Evolutionary conservation across 2,888 invertebrate genomes (phyloP).

Genomic region (Apamea crenata): DNA sequence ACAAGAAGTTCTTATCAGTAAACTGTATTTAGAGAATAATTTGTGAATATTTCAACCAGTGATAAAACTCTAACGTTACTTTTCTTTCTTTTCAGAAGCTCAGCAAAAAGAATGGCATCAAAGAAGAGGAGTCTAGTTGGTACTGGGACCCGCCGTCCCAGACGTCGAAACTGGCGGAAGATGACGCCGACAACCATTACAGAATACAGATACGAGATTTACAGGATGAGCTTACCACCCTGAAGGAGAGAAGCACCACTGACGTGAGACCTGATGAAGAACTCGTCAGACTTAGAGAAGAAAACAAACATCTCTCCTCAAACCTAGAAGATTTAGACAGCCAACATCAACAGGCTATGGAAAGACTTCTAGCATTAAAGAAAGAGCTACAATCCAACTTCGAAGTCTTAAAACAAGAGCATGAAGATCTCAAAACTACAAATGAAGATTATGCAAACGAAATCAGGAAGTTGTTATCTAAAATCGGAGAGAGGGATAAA

Average conservation of each 20-base stretch:
- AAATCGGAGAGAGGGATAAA: slow-evolving; percentile 85
- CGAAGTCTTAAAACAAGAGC: slow-evolving; percentile 85
- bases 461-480: slow-evolving; percentile 81
- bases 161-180: slow-evolving; percentile 67
- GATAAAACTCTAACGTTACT: slow-evolving; percentile 23
- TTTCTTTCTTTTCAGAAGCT: slow-evolving; percentile 84
- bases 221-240: slow-evolving; percentile 84
- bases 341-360: slow-evolving; percentile 93
- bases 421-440: slow-evolving; percentile 84
- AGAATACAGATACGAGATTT: slow-evolving; percentile 81
- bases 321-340: slow-evolving; percentile 93
- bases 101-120: slow-evolving; percentile 84
- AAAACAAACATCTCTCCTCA: slow-evolving; percentile 89
- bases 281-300: slow-evolving; percentile 88
- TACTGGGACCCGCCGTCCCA: slow-evolving; percentile 88
- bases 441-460: slow-evolving; percentile 87
- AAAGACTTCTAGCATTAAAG: slow-evolving; percentile 89
- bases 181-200: slow-evolving; percentile 76
- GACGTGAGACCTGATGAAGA: slow-evolving; percentile 82
- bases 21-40: background rate
- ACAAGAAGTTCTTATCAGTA: slow-evolving; percentile 40
- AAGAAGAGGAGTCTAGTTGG: slow-evolving; percentile 88
- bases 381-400: slow-evolving; percentile 89
- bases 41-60: slow-evolving; percentile 8
- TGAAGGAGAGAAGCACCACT: slow-evolving; percentile 78